Evolutionary conservation across 2,113 vertebrate genomes (phyloP).

Genomic region (Bettongia penicillata): DNA sequence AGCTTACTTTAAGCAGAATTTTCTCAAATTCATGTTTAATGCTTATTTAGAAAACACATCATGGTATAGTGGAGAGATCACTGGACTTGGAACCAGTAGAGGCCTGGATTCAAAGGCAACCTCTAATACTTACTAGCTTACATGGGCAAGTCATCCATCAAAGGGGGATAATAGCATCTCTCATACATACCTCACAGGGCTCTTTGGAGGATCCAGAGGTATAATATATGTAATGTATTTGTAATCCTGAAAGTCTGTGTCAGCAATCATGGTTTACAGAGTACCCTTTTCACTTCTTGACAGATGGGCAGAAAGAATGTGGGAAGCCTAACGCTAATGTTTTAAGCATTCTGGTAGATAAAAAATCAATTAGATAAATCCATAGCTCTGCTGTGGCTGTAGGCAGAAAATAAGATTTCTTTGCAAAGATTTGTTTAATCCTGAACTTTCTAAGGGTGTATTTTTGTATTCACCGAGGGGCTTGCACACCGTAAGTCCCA

Average conservation of each 20-base stretch:
- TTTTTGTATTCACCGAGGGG: neutral
- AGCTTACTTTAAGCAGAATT: neutral
- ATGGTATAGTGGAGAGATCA: neutral
- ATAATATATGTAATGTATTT: neutral
- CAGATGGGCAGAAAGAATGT: neutral
- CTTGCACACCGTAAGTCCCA: neutral
- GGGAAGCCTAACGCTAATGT: neutral
- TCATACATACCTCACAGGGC: neutral
- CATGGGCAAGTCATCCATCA: neutral
- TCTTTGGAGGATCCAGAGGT: neutral
- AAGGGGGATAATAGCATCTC: neutral
- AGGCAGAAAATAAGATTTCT: neutral
- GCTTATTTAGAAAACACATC: neutral
- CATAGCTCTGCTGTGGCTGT: neutral
- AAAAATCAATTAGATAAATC: neutral
- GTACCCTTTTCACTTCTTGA: neutral
- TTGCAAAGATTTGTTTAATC: neutral
- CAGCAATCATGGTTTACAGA: neutral
- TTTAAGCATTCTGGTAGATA: neutral
- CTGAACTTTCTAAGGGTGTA: neutral
- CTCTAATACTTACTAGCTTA: neutral
- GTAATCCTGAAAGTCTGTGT: neutral
- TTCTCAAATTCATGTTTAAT: neutral
- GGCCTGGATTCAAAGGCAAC: neutral
- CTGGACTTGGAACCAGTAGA: neutral